Conservation (phyloP, 92 coral and sea anemone species). For the Pocillopora grandis region DNA sequence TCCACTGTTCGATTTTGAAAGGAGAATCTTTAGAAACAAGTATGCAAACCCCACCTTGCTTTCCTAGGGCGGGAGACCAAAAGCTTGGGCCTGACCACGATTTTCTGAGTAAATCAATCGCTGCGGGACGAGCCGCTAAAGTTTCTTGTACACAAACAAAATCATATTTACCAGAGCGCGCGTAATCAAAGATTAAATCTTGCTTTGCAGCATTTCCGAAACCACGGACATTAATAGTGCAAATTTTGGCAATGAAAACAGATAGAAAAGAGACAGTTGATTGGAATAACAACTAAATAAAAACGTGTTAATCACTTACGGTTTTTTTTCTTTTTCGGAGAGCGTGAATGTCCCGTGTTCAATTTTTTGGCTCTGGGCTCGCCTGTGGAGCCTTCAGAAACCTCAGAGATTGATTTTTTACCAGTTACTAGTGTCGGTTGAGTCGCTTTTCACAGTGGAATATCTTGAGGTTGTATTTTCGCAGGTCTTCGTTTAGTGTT, state of each 20-base stretch:
- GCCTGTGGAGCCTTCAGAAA: too few relatives aligned
- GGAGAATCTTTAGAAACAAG: neutral
- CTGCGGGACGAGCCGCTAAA: neutral
- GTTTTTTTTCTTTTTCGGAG: neutral
- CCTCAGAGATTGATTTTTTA: too few relatives aligned
- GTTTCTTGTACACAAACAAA: conserved; percentile 27
- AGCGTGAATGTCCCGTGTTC: too few relatives aligned
- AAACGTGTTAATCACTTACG: neutral
- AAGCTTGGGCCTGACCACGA: conserved; percentile 25
- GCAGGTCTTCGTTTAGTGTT: too few relatives aligned
- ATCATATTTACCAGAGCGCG: neutral
- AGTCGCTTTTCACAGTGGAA: too few relatives aligned
- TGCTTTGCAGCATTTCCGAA: neutral
- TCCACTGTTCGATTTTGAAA: neutral
- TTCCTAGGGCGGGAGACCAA: conserved; percentile 40
- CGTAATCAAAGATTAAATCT: neutral
- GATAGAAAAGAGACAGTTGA: neutral
- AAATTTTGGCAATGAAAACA: neutral
- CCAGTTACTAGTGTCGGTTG: too few relatives aligned
- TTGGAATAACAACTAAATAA: neutral
- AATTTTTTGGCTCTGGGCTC: too few relatives aligned
- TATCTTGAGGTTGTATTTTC: too few relatives aligned
- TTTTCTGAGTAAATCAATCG: neutral
- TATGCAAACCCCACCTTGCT: conserved; percentile 16
- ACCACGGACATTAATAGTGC: neutral